These are phyloP conservation scores for Hybognathus amarus DNA, from an alignment of 2,797 vertebrate species.

Conservation along the genomic window DNA sequence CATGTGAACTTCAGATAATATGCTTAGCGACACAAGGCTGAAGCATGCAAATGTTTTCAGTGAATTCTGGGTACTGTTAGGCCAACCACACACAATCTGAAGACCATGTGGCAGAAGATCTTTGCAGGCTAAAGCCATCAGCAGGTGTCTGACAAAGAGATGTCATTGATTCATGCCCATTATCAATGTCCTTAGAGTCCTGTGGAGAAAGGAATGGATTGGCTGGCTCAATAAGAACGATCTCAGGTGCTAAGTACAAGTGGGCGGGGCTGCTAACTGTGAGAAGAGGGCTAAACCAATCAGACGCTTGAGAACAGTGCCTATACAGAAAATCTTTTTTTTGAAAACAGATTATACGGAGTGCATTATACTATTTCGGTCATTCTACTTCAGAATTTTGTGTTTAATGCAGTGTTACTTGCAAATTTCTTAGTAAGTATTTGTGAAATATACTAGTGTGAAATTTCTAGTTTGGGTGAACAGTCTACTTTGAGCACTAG, in stretches of 20 bases:
- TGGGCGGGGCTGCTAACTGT: conserved; percentile 43
- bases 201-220: conserved; percentile 62
- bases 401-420: not conserved
- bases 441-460: not conserved
- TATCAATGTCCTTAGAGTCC: conserved; percentile 60
- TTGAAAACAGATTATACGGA: not conserved
- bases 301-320: not conserved
- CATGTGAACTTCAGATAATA: conserved; percentile 11
- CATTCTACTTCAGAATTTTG: not conserved
- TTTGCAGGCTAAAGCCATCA: conserved; percentile 59
- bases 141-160: conserved; percentile 59
- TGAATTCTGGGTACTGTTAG: conserved; percentile 3
- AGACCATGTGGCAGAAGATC: conserved; percentile 42
- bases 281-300: conserved; percentile 25
- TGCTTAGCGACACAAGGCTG: not conserved
- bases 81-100: conserved; percentile 4
- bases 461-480: not conserved
- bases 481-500: not conserved
- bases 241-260: conserved; percentile 63
- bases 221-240: conserved; percentile 66
- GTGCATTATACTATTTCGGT: not conserved
- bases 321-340: no score
- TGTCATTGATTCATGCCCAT: conserved; percentile 71
- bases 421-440: not conserved
- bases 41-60: conserved; percentile 7